A percentile compares a stretch with the other conserved stretches of the same genome.
phyloP scores from a whole-genome alignment of 2,888 invertebrate genomes.

The Andricus quercusramuli region DNA sequence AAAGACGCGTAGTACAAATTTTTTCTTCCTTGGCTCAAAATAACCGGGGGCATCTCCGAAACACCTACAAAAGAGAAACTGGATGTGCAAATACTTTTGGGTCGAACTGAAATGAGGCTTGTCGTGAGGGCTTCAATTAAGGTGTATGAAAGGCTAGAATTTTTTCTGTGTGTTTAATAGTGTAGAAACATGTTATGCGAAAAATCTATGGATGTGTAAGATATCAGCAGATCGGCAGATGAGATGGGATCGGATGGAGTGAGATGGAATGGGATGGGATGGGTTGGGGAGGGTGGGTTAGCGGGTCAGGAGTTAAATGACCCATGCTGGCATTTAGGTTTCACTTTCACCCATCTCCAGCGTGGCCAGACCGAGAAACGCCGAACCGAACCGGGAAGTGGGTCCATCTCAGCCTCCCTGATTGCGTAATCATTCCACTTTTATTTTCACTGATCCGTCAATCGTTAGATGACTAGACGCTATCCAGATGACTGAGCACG shows the following conservation, averaged over 20 bases:
- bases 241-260: slow-evolving; percentile 43
- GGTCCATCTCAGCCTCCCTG: slow-evolving; percentile 43
- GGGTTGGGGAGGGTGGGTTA: slow-evolving; percentile 64
- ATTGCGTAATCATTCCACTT: slow-evolving; percentile 40
- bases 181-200: background rate
- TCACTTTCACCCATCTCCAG: slow-evolving; percentile 77
- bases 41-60: no score
- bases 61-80: no score
- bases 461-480: slow-evolving; percentile 34
- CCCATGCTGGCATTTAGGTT: slow-evolving; percentile 76
- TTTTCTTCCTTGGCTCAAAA: no score
- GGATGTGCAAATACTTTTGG: no score
- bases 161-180: no score
- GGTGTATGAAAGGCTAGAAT: no score
- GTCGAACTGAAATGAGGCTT: no score
- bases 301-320: slow-evolving; percentile 78
- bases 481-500: slow-evolving; percentile 18
- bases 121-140: no score
- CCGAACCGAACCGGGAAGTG: slow-evolving; percentile 54
- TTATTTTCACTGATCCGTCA: slow-evolving; percentile 44
- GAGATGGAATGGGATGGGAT: slow-evolving; percentile 47
- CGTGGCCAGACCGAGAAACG: slow-evolving; percentile 46
- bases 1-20: no score
- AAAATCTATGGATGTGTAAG: slow-evolving; percentile 40
- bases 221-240: slow-evolving; percentile 10